Evolutionary conservation across 2,113 vertebrate species (phyloP).

Genomic region (Symphodus melops): DNA sequence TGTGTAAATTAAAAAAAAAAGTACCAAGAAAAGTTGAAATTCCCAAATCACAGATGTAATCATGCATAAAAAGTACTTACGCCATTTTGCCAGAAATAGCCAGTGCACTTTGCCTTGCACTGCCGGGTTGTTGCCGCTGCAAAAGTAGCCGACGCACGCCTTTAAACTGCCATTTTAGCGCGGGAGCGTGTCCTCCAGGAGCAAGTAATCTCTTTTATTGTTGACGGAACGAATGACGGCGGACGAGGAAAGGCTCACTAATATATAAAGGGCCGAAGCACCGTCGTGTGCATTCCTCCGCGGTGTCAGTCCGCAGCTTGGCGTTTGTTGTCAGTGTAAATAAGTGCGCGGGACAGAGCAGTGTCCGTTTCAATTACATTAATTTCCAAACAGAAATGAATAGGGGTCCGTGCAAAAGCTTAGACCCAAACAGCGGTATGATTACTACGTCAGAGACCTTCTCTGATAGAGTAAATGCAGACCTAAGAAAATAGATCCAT

Average conservation of each 20-base stretch:
- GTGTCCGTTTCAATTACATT: background rate
- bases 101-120: slow-evolving; percentile 82
- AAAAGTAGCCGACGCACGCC: slow-evolving; percentile 72
- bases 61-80: slow-evolving; percentile 74
- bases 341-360: background rate
- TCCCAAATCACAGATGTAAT: accelerated
- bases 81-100: slow-evolving; percentile 85
- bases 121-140: slow-evolving; percentile 83
- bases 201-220: accelerated
- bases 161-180: slow-evolving; percentile 79
- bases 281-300: slow-evolving; percentile 62
- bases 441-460: background rate
- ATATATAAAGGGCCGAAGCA: slow-evolving; percentile 51
- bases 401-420: background rate
- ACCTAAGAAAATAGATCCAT: slow-evolving; percentile 32
- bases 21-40: background rate
- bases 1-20: slow-evolving; percentile 5
- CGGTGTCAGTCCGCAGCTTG: slow-evolving; percentile 1
- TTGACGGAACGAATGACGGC: accelerated
- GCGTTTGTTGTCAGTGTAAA: accelerated
- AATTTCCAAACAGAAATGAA: background rate
- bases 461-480: slow-evolving; percentile 10
- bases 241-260: accelerated
- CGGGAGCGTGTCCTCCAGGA: accelerated
- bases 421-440: background rate